Evolutionary conservation across 2,113 vertebrate genomes (phyloP).

Genomic region (Psophia crepitans): DNA sequence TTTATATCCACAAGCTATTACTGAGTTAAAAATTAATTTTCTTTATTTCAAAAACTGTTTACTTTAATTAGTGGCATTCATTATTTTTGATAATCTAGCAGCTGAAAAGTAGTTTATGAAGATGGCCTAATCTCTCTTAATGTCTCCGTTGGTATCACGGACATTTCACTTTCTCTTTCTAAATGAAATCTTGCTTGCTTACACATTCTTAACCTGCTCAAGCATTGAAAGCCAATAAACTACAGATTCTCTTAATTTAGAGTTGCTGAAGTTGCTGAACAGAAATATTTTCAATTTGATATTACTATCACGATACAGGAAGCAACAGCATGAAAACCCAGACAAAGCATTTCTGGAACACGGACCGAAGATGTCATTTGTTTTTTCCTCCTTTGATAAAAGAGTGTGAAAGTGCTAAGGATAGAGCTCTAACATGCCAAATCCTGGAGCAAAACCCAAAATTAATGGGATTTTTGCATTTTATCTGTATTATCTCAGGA

Average conservation of each 20-base stretch:
- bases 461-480: neutral
- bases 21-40: slow-evolving; percentile 11
- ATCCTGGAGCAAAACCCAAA: neutral
- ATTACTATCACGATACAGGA: slow-evolving; percentile 15
- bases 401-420: neutral
- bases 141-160: slow-evolving; percentile 29
- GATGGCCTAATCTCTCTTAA: slow-evolving; percentile 54
- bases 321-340: slow-evolving; percentile 49
- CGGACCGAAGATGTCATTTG: slow-evolving; percentile 38
- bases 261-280: slow-evolving; percentile 60
- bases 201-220: slow-evolving; percentile 51
- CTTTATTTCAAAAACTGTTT: slow-evolving; percentile 45
- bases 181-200: slow-evolving; percentile 60
- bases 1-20: neutral
- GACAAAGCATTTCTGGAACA: neutral
- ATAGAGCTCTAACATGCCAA: neutral
- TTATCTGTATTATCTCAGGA: neutral
- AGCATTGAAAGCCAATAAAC: slow-evolving; percentile 62
- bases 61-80: slow-evolving; percentile 41
- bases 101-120: slow-evolving; percentile 35
- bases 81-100: slow-evolving; percentile 61
- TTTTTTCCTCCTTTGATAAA: neutral
- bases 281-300: slow-evolving; percentile 70
- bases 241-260: slow-evolving; percentile 40
- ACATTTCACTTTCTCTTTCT: slow-evolving; percentile 27